Base-by-base conservation (phyloP, 2,113 vertebrate species). In the Rattus rattus region DNA sequence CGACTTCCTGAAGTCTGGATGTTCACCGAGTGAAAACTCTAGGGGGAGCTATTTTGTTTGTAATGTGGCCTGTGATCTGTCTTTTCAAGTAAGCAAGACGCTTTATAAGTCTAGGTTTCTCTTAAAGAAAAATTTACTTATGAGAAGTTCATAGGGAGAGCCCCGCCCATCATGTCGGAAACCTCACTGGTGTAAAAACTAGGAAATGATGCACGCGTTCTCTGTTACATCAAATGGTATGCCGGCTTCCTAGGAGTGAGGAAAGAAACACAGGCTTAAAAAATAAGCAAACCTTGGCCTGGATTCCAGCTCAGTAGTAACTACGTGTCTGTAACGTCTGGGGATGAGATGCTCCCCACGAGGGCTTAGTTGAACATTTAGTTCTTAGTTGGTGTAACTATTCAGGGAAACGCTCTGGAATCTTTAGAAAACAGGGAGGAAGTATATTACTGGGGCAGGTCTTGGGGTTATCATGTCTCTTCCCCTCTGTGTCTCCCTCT, bases 11-110 rank as follows among this genome's bases (percentile, higher is more conserved):
- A 3, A 88, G 69, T 33, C 33, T 26, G 33, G 30, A 49, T 8
- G 54, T 1, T 7, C 30, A 70, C 7, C 5, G 47, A 59, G 33
- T 59, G 47, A 47, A 88, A 97, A 54, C 85, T 93, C 61, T 2
- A 96, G 97, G 96, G 94, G 79, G 94, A 97, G 94, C 43, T 77
- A 75, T 97, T 98, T 97, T 96, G 94, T 97, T 94, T 85, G 93
- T 22, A 93, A 90, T 97, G 12, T 1, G 2, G 79, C 17, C 87
- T 94, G 54, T 76, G 69, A 28, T 70, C 54, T 92, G 70, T 13
- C n/a, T 95, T 92, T 90, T 61, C 75, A 72, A 85, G 59, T 36
- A 39, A 90, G 80, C 69, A 63, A 91, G 77, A 47, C 63, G 16
- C 47, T 72, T 26, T 69, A 63, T 69, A 92, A 92, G 65, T 70